Evolutionary conservation across 2,888 invertebrate species (phyloP), one percentile per base, ranked within the genome.

Genomic region (Melanotus villosus): DNA sequence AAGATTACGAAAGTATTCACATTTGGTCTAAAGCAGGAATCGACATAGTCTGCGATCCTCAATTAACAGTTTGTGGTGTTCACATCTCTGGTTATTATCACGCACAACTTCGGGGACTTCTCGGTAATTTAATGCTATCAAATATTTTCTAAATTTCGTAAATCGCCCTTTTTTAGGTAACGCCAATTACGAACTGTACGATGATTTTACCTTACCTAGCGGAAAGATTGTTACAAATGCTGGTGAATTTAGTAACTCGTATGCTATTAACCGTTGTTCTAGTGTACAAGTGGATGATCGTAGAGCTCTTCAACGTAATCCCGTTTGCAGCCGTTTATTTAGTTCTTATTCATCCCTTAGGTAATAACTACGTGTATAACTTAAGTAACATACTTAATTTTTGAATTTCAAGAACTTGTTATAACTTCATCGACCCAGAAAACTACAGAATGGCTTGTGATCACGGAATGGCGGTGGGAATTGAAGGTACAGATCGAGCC

Each of bases 151-250:
- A 2, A 0, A 58, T n/a, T n/a, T n/a, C n/a, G n/a, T n/a, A n/a
- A 26, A 26, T 26, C 26, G 26, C 26, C n/a, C n/a, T 12, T 41
- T n/a, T 10, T 18, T 16, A 62, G 97, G 97, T 70, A 94, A 94
- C 77, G 95, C 93, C 68, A 96, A 97, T 88, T 91, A 94, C 80
- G 98, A 98, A 81, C 91, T 91, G 1, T 92, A 87, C 82, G 95
- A 97, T 80, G 98, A 98, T 84, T 91, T 91, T 83, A 89, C 90
- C 65, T 85, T 91, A 36, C 91, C 94, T 10, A 91, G 91, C 73
- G 93, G 94, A 78, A 90, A 91, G 85, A 90, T 94, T 78, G 83
- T 80, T 1, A 64, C 73, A 0, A 68, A 76, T 4, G 88, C 89
- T 68, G 87, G 89, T 34, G 90, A 90, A 38, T 92, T 96, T 76